Evolutionary conservation across 2,113 vertebrate species (phyloP).

Genomic region (Crypturellus undulatus): DNA sequence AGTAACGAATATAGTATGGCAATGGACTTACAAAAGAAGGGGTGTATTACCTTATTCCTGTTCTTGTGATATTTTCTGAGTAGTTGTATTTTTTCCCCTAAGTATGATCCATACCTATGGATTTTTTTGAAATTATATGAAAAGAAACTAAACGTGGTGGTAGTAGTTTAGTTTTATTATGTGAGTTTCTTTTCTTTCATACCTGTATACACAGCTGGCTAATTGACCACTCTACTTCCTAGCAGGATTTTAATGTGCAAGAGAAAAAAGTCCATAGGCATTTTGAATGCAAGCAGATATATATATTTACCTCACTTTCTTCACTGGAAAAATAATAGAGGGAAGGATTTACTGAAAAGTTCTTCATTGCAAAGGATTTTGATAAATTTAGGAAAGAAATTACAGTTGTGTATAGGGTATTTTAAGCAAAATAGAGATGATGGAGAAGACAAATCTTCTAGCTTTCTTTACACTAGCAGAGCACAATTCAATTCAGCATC

Average conservation of each 20-base stretch:
- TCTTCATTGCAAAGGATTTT: background rate
- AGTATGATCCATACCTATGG: background rate
- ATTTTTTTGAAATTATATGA: background rate
- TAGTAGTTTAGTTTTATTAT: slow-evolving; percentile 17
- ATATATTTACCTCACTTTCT: background rate
- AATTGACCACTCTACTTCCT: background rate
- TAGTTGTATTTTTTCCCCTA: background rate
- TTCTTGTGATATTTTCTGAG: background rate
- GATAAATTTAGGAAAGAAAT: slow-evolving; percentile 50
- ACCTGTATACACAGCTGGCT: background rate
- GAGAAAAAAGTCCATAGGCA: background rate
- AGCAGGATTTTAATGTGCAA: background rate
- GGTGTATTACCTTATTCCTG: background rate
- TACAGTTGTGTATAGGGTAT: background rate
- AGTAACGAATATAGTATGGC: background rate
- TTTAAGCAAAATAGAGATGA: slow-evolving; percentile 45
- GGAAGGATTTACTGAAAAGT: background rate
- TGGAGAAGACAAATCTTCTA: background rate
- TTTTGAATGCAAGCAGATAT: background rate
- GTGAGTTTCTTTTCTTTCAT: background rate
- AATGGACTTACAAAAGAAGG: background rate
- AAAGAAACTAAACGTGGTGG: background rate
- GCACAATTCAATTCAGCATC: slow-evolving; percentile 37
- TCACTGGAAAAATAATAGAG: background rate
- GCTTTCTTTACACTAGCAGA: background rate